Percentiles rank a stretch among this genome's conserved stretches.
phyloP scores from a whole-genome alignment of 2,113 vertebrate genomes.

The Craseonycteris thonglongyai region DNA sequence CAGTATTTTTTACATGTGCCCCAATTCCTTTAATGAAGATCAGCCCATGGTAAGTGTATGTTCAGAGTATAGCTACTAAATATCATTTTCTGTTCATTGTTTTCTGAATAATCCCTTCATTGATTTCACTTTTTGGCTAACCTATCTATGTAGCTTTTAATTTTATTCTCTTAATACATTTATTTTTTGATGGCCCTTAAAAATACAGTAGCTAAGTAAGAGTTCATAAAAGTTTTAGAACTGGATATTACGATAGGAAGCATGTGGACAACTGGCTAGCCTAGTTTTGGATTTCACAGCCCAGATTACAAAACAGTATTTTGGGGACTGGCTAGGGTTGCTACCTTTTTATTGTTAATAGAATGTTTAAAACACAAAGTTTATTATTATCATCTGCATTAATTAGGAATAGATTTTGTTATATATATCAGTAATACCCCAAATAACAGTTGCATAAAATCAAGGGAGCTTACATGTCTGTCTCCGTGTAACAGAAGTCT shows the following conservation, averaged over 20 bases:
- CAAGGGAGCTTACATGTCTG: neutral
- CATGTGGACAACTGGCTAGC: neutral
- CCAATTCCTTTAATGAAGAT: constrained; percentile 93
- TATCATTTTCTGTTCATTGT: neutral
- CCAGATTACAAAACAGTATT: neutral
- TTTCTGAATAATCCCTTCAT: neutral
- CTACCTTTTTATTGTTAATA: neutral
- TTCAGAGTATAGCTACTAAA: neutral
- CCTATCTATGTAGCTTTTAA: neutral
- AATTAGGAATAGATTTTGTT: neutral
- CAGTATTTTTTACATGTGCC: constrained; percentile 91
- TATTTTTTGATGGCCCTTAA: neutral
- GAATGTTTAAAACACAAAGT: neutral
- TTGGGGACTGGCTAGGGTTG: neutral
- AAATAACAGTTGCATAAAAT: neutral
- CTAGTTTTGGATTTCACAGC: neutral
- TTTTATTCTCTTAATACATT: neutral
- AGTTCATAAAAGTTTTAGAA: neutral
- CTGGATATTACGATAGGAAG: neutral
- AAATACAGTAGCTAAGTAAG: neutral
- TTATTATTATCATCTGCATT: neutral
- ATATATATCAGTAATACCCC: neutral
- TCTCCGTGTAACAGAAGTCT: neutral
- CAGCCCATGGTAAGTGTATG: constrained; percentile 86
- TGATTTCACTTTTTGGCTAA: neutral